These are phyloP conservation scores for Bhutanitis thaidina DNA, from an alignment of 2,888 invertebrate genomes.

Conservation along the genomic window DNA sequence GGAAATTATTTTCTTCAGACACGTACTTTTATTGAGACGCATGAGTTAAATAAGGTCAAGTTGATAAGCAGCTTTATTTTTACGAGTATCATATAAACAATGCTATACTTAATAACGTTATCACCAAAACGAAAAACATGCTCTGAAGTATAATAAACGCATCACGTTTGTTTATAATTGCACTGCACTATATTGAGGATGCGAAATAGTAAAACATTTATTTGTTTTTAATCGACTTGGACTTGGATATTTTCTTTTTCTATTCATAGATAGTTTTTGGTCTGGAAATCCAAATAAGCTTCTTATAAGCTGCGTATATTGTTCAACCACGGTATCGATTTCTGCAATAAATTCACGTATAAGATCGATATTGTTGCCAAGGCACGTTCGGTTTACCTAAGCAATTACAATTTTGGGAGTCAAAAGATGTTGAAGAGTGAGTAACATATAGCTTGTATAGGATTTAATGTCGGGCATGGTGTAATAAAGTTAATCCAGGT, in stretches of 20 bases:
- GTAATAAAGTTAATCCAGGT: conserved; percentile 73
- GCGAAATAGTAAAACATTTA: background rate
- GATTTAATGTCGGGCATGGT: conserved; percentile 54
- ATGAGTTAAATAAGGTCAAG: conserved; percentile 39
- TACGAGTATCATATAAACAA: conserved; percentile 38
- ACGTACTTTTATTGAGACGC: conserved; percentile 33
- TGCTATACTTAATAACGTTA: conserved; percentile 32
- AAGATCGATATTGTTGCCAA: conserved; percentile 57
- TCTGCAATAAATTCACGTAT: conserved; percentile 21
- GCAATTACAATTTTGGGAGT: conserved; percentile 40
- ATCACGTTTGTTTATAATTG: conserved; percentile 17
- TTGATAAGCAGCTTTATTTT: conserved; percentile 34
- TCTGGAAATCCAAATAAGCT: conserved; percentile 15
- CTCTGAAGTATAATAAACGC: conserved; percentile 25
- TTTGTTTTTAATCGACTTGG: conserved; percentile 21
- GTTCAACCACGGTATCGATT: conserved; percentile 28
- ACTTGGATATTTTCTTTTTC: conserved; percentile 7
- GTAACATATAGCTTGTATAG: conserved; percentile 38
- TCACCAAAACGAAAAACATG: conserved; percentile 37
- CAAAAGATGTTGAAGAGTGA: conserved; percentile 33
- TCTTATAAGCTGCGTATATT: conserved; percentile 15
- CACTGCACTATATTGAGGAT: background rate
- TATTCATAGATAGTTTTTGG: conserved; percentile 6
- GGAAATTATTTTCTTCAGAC: background rate
- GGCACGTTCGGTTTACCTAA: conserved; percentile 49